These are phyloP conservation scores for Xestia rhomboidea DNA, from an alignment of 2,888 invertebrate species.

Conservation along the genomic window DNA sequence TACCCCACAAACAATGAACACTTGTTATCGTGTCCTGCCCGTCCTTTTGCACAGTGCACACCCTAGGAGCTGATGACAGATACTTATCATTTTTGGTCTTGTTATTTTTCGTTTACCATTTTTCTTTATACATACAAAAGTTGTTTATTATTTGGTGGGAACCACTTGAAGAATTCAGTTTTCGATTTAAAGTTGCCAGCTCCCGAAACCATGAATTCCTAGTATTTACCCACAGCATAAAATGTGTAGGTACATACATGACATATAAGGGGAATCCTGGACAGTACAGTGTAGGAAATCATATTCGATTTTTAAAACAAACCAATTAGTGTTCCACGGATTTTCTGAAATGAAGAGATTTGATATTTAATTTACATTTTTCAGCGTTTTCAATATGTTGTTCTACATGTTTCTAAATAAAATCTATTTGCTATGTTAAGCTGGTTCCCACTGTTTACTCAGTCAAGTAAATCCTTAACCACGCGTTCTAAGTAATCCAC, in stretches of 20 bases:
- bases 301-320: not conserved
- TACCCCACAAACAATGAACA: no score
- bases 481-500: not conserved
- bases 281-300: not conserved
- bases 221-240: not conserved
- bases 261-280: not conserved
- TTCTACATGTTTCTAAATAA: not conserved
- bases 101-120: not conserved
- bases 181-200: constrained; percentile 10
- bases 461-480: not conserved
- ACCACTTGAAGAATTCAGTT: not conserved
- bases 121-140: not conserved
- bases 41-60: no score
- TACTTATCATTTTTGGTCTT: not conserved
- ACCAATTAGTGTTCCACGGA: not conserved
- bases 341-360: not conserved
- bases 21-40: no score
- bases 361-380: not conserved
- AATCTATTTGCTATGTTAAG: not conserved
- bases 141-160: not conserved
- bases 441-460: not conserved
- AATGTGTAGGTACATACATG: not conserved
- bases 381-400: not conserved
- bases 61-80: no score
- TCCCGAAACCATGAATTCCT: not conserved